A percentile compares a stretch with the other conserved stretches of the same genome.
Conservation (phyloP, 2,888 invertebrate species). For the Agrotis clavis region DNA sequence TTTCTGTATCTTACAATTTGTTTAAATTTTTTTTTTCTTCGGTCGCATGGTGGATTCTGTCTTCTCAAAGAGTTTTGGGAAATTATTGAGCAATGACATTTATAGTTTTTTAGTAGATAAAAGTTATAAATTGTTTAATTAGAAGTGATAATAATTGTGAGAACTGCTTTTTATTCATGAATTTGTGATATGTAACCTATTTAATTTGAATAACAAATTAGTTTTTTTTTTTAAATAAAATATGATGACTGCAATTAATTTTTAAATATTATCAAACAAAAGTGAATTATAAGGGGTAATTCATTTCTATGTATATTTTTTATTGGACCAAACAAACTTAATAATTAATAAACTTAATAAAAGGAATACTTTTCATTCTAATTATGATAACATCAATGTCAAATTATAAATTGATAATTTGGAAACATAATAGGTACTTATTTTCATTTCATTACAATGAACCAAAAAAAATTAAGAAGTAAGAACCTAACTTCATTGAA, state of each 20-base stretch:
- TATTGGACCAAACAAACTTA: background rate
- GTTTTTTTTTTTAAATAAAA: no score
- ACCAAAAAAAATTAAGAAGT: background rate
- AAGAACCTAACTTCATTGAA: no score
- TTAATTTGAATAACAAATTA: no score
- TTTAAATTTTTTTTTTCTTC: no score
- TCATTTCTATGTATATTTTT: background rate
- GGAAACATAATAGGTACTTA: background rate
- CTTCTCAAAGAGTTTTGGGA: no score
- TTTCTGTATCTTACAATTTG: no score
- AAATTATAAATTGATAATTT: background rate
- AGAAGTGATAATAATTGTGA: background rate
- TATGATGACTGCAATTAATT: no score
- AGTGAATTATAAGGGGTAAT: background rate
- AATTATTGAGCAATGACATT: no score
- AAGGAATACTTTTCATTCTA: background rate
- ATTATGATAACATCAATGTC: slow-evolving; percentile 6
- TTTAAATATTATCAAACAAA: no score
- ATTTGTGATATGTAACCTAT: background rate
- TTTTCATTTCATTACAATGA: background rate
- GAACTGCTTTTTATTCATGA: background rate
- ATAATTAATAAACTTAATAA: background rate
- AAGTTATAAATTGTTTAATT: no score
- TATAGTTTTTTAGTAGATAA: no score
- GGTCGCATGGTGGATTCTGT: no score